Conservation (phyloP, 2,113 vertebrate species). For the Sinosuthora webbiana region DNA sequence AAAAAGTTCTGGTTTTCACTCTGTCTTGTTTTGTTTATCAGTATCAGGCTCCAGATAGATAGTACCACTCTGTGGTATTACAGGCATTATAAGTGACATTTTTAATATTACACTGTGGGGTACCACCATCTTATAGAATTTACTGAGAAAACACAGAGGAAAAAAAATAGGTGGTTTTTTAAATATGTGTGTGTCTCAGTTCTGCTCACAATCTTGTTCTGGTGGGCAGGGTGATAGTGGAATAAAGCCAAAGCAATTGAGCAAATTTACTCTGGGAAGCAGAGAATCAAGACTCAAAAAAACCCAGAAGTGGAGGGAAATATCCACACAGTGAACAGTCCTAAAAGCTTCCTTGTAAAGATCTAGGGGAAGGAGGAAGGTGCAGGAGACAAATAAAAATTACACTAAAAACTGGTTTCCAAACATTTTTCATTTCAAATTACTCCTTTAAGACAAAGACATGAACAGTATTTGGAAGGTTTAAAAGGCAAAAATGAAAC, state of each 20-base stretch:
- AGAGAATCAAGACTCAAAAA: not conserved
- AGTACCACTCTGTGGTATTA: not conserved
- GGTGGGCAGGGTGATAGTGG: not conserved
- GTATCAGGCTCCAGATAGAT: not conserved
- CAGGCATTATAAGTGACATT: not conserved
- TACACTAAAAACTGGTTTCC: not conserved
- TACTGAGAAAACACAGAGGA: not conserved
- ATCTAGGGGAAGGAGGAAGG: not conserved
- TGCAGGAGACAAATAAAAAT: not conserved
- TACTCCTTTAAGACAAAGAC: not conserved
- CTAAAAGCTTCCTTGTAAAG: not conserved
- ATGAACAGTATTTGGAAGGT: not conserved
- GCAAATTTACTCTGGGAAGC: not conserved
- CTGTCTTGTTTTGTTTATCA: not conserved
- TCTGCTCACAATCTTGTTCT: not conserved
- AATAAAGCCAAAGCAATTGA: not conserved
- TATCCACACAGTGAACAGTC: not conserved
- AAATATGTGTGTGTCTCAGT: not conserved
- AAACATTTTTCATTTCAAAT: not conserved
- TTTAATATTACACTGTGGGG: not conserved
- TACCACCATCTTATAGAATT: not conserved
- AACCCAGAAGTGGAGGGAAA: not conserved
- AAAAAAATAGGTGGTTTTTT: not conserved
- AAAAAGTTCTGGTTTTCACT: not conserved
- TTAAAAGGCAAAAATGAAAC: not conserved